phyloP scores from a whole-genome alignment of 2,888 invertebrate species.

The Molanna angustata region DNA sequence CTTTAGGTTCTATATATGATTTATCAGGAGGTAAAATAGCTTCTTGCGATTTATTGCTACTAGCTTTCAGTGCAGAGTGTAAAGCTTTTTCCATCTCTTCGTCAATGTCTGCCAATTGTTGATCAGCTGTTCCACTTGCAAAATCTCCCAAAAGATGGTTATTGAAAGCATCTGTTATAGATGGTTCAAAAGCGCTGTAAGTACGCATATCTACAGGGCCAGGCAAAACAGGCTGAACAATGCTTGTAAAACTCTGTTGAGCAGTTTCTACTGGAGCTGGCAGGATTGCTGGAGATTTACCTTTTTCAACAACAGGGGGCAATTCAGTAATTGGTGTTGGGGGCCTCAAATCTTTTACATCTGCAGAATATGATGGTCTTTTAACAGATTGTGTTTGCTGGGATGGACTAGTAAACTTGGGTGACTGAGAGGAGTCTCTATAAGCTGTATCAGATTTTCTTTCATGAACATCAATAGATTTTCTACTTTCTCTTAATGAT shows the following conservation, averaged over 20 bases:
- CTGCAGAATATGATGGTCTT: slow-evolving; percentile 41
- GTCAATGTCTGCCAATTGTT: slow-evolving; percentile 69
- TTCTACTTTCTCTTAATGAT: slow-evolving; percentile 74
- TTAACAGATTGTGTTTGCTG: slow-evolving; percentile 40
- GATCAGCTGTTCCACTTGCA: slow-evolving; percentile 66
- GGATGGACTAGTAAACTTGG: slow-evolving; percentile 54
- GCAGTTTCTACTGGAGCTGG: slow-evolving; percentile 23
- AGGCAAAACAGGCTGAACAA: slow-evolving; percentile 72
- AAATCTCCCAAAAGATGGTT: slow-evolving; percentile 65
- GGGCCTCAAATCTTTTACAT: slow-evolving; percentile 50
- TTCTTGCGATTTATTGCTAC: slow-evolving; percentile 39
- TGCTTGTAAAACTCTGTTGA: slow-evolving; percentile 38
- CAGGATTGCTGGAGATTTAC: slow-evolving; percentile 31
- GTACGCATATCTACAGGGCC: slow-evolving; percentile 90
- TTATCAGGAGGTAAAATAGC: slow-evolving; percentile 35
- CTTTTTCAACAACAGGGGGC: slow-evolving; percentile 36
- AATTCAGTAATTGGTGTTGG: slow-evolving; percentile 48
- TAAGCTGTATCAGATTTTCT: slow-evolving; percentile 55
- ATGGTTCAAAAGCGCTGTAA: slow-evolving; percentile 65
- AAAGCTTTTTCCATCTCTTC: slow-evolving; percentile 78
- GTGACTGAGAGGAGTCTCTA: slow-evolving; percentile 58
- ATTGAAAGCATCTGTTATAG: slow-evolving; percentile 58
- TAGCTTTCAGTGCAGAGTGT: slow-evolving; percentile 63
- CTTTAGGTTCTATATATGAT: slow-evolving; percentile 33
- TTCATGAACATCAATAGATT: slow-evolving; percentile 69